phyloP scores from a whole-genome alignment of 2,113 vertebrate species.

The Crotalus horridus region DNA sequence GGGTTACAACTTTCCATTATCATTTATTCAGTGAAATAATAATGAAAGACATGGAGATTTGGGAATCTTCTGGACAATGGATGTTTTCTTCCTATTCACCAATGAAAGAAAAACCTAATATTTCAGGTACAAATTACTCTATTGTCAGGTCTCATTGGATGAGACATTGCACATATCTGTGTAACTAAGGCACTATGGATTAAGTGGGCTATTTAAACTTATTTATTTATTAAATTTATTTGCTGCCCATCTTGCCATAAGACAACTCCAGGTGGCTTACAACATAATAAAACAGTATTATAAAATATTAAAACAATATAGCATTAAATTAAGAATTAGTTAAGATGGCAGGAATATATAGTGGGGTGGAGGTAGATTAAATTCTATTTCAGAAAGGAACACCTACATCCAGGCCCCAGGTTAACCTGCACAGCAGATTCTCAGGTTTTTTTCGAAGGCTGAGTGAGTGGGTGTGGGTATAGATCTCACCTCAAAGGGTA shows the following conservation, averaged over 20 bases:
- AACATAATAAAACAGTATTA: background rate
- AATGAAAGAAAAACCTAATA: conserved; percentile 62
- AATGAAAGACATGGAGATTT: conserved; percentile 82
- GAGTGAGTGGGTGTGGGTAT: background rate
- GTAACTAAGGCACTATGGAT: background rate
- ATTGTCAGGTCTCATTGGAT: background rate
- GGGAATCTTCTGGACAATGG: conserved; percentile 91
- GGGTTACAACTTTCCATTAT: conserved; percentile 8
- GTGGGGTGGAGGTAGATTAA: background rate
- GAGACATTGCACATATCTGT: background rate
- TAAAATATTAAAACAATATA: background rate
- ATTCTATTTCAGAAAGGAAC: background rate
- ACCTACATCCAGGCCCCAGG: background rate
- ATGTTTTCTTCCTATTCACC: conserved; percentile 83
- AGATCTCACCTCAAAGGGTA: background rate
- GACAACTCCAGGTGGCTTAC: background rate
- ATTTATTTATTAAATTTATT: background rate
- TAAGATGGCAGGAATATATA: background rate
- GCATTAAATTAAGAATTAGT: background rate
- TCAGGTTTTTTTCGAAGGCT: background rate
- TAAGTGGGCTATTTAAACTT: background rate
- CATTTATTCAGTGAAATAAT: conserved; percentile 76
- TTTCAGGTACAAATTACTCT: conserved; percentile 77
- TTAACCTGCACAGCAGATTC: background rate
- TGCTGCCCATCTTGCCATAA: background rate